Conservation (phyloP, 1,140 invertebrate species). For the Stegodyphus mimosarum region DNA sequence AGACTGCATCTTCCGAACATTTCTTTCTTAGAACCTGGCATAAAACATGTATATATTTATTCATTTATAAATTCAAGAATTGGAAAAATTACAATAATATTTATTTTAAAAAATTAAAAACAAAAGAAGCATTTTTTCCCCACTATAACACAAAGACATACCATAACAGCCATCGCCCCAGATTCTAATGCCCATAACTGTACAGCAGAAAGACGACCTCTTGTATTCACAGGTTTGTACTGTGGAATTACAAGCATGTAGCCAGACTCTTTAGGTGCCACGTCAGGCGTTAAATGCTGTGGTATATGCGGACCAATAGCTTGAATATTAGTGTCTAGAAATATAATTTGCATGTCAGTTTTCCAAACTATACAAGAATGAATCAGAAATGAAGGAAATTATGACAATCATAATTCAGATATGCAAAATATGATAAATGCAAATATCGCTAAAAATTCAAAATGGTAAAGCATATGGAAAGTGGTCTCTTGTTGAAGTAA, state of each 20-base stretch:
- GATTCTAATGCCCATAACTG: conserved; percentile 50
- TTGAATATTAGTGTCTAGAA: conserved; percentile 50
- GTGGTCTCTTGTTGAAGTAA: no score
- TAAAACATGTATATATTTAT: background rate
- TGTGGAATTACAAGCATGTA: conserved; percentile 55
- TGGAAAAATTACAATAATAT: no score
- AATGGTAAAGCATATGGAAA: no score
- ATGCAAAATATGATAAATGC: no score
- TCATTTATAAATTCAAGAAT: no score
- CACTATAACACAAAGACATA: background rate
- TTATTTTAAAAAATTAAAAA: no score
- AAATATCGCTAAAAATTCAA: no score
- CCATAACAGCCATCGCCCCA: conserved; percentile 55
- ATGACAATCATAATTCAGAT: no score
- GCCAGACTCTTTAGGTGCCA: conserved; percentile 56
- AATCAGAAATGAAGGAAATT: no score
- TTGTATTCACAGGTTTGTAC: conserved; percentile 29
- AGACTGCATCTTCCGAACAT: conserved; percentile 37
- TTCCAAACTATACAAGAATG: no score
- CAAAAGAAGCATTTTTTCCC: no score
- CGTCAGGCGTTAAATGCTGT: conserved; percentile 43
- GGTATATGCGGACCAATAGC: conserved; percentile 35
- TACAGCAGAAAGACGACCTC: conserved; percentile 37
- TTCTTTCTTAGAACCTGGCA: conserved; percentile 43
- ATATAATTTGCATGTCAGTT: no score